Conservation (phyloP, 2,113 vertebrate species). For the Bubo blakistoni region DNA sequence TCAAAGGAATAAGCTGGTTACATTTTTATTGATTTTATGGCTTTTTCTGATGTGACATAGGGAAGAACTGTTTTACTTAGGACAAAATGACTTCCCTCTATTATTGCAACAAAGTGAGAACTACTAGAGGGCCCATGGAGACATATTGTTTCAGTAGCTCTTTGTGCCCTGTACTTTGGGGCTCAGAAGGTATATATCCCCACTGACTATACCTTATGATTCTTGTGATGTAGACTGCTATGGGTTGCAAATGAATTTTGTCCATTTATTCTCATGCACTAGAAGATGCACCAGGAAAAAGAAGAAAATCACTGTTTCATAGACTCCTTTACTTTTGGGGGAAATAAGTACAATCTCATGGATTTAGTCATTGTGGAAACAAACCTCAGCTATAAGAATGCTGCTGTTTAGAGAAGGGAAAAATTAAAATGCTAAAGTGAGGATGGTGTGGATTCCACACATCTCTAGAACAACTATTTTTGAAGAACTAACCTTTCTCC, state of each 20-base stretch:
- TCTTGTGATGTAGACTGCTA: background rate
- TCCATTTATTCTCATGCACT: background rate
- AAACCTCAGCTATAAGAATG: background rate
- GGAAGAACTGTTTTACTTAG: background rate
- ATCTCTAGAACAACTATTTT: background rate
- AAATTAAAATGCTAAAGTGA: background rate
- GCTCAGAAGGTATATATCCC: background rate
- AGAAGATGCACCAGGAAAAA: background rate
- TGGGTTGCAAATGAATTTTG: background rate
- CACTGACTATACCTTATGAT: background rate
- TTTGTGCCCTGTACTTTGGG: background rate
- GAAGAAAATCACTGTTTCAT: background rate
- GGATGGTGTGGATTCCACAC: background rate
- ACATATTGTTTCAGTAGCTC: background rate
- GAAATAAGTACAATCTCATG: background rate
- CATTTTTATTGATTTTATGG: background rate
- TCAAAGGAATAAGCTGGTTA: background rate
- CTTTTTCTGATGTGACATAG: background rate
- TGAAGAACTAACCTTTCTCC: background rate
- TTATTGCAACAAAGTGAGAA: background rate
- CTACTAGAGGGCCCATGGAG: background rate
- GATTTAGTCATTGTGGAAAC: background rate
- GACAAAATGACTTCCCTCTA: background rate
- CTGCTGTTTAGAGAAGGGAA: background rate
- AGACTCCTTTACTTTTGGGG: background rate